These are phyloP conservation scores for Sebastes iracundus DNA, from an alignment of 2,797 vertebrate genomes.

Conservation along the genomic window DNA sequence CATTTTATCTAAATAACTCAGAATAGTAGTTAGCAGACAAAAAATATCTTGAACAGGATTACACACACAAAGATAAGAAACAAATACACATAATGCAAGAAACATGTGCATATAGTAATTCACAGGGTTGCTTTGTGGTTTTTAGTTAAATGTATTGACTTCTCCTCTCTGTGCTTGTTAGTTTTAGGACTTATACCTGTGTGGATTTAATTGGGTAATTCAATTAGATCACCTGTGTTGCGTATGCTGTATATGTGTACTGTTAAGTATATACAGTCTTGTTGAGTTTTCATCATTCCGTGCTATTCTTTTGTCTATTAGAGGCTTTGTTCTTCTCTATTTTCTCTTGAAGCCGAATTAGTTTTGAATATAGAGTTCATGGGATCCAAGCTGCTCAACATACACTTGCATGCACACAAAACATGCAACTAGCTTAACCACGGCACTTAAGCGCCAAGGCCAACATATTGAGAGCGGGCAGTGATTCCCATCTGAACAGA, in stretches of 20 bases:
- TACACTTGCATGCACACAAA: neutral
- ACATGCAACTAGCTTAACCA: neutral
- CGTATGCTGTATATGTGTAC: neutral
- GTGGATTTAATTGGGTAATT: neutral
- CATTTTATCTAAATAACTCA: neutral
- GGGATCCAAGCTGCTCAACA: neutral
- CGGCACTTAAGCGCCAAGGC: neutral
- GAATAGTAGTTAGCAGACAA: neutral
- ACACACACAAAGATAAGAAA: neutral
- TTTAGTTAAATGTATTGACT: neutral
- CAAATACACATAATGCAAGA: neutral
- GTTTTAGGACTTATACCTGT: neutral
- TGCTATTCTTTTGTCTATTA: neutral
- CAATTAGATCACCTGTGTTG: neutral
- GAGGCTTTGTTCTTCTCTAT: neutral
- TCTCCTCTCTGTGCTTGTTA: neutral
- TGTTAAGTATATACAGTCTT: neutral
- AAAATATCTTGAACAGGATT: neutral
- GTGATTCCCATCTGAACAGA: slow-evolving; percentile 6
- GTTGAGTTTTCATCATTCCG: neutral
- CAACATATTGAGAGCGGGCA: neutral
- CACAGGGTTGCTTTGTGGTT: neutral
- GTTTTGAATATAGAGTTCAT: neutral
- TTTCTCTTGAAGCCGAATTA: neutral
- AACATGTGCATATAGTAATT: neutral